Percentiles rank a stretch among this genome's conserved stretches.
phyloP scores from a whole-genome alignment of 2,797 vertebrate genomes.

The Alcedo quadribrachys region DNA sequence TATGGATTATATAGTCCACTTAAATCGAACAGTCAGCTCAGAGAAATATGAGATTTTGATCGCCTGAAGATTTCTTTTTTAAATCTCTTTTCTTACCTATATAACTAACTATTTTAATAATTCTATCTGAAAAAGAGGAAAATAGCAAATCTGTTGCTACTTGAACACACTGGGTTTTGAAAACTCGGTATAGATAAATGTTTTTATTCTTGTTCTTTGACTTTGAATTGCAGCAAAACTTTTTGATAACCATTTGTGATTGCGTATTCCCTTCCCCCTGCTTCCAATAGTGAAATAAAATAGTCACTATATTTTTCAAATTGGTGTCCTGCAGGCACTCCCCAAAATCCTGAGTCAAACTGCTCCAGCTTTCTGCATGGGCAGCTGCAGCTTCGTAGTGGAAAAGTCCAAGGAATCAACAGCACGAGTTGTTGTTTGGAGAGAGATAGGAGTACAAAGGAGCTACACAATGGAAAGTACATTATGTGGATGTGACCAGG shows the following conservation, averaged over 20 bases:
- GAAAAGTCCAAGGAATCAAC: constrained; percentile 98
- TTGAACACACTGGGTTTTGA: not conserved
- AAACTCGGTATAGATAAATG: not conserved
- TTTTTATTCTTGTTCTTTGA: not conserved
- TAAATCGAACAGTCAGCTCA: not conserved
- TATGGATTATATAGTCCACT: not conserved
- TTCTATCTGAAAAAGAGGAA: not conserved
- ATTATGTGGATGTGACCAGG: constrained; percentile 96
- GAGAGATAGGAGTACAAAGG: constrained; percentile 94
- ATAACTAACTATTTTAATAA: not conserved
- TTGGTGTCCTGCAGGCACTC: constrained; percentile 82
- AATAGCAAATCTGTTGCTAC: not conserved
- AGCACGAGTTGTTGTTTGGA: constrained; percentile 96
- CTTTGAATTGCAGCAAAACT: not conserved
- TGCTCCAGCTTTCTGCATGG: constrained; percentile 95
- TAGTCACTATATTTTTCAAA: not conserved
- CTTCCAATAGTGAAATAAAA: not conserved
- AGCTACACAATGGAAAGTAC: constrained; percentile 99
- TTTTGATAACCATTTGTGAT: not conserved
- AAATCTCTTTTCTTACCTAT: not conserved
- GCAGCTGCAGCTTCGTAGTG: constrained; percentile 97
- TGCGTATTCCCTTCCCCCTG: not conserved
- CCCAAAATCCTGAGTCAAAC: constrained; percentile 95
- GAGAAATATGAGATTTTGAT: not conserved
- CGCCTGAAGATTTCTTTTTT: not conserved